Conservation (phyloP, 2,888 invertebrate species). For the Zeuzera pyrina region DNA sequence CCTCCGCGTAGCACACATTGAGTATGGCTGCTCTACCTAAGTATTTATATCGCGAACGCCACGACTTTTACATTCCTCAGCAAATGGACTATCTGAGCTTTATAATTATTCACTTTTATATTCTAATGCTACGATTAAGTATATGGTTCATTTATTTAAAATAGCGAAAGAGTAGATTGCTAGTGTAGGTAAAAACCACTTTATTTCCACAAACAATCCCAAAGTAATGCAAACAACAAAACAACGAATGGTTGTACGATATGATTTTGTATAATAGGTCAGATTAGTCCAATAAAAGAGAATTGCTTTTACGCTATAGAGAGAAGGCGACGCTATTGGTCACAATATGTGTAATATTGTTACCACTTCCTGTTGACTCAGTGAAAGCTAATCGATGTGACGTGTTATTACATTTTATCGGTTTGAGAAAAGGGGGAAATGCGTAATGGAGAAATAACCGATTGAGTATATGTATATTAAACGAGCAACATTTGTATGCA, state of each 20-base stretch:
- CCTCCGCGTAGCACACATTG: too few species aligned
- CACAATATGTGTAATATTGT: slow-evolving; percentile 36
- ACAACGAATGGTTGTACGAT: slow-evolving; percentile 19
- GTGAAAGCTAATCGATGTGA: slow-evolving; percentile 37
- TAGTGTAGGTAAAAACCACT: too few species aligned
- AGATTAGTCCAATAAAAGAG: slow-evolving; percentile 32
- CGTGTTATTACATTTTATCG: slow-evolving; percentile 35
- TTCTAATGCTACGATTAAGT: too few species aligned
- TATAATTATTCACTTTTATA: too few species aligned
- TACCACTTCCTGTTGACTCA: slow-evolving; percentile 32
- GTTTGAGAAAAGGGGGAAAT: slow-evolving; percentile 11
- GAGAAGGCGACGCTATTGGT: slow-evolving; percentile 28
- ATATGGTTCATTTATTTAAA: too few species aligned
- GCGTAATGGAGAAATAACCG: neutral
- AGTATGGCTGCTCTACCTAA: too few species aligned
- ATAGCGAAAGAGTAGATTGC: too few species aligned
- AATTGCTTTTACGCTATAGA: slow-evolving; percentile 30
- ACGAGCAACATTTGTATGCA: too few species aligned
- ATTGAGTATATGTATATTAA: neutral
- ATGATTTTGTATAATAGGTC: slow-evolving; percentile 27
- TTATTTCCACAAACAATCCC: slow-evolving; percentile 6
- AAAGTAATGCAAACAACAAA: slow-evolving; percentile 14
- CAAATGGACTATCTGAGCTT: too few species aligned
- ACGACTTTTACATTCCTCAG: too few species aligned
- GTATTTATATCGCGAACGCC: too few species aligned